phyloP scores from a whole-genome alignment of 2,113 vertebrate species.

The Xenopus laevis region DNA sequence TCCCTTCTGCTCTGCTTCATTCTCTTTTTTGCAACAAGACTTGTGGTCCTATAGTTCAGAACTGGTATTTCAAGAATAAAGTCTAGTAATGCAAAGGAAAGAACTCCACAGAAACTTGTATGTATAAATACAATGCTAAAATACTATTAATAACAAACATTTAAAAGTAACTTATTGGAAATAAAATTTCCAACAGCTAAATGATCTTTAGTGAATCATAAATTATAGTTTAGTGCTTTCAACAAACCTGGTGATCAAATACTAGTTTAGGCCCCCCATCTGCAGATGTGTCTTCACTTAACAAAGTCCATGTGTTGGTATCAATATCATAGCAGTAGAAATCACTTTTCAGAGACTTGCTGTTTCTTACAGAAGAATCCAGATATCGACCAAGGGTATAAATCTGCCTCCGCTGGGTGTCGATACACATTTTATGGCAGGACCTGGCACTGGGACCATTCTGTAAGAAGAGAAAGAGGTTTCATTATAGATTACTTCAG shows the following conservation, averaged over 20 bases:
- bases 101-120: too few species aligned
- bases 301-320: conserved; percentile 88
- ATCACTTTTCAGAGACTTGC: conserved; percentile 95
- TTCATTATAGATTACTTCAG: neutral
- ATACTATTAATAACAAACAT: too few species aligned
- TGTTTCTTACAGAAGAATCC: conserved; percentile 96
- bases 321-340: conserved; percentile 97
- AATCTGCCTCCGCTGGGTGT: conserved; percentile 91
- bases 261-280: conserved; percentile 94
- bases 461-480: conserved; percentile 57
- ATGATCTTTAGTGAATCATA: too few species aligned
- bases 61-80: too few species aligned
- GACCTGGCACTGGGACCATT: conserved; percentile 93
- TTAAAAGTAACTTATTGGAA: too few species aligned
- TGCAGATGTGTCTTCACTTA: conserved; percentile 92
- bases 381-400: conserved; percentile 94
- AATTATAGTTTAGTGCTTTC: too few species aligned
- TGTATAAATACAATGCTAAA: too few species aligned
- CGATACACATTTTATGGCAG: conserved; percentile 99
- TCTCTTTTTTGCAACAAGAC: too few species aligned
- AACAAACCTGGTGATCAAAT: conserved; percentile 94
- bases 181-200: too few species aligned
- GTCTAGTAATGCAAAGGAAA: too few species aligned
- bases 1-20: too few species aligned
- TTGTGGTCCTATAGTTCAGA: too few species aligned